Evolutionary conservation across 2,888 invertebrate species (phyloP), one percentile per base, ranked within the genome.

Genomic region (Phasia obesa): DNA sequence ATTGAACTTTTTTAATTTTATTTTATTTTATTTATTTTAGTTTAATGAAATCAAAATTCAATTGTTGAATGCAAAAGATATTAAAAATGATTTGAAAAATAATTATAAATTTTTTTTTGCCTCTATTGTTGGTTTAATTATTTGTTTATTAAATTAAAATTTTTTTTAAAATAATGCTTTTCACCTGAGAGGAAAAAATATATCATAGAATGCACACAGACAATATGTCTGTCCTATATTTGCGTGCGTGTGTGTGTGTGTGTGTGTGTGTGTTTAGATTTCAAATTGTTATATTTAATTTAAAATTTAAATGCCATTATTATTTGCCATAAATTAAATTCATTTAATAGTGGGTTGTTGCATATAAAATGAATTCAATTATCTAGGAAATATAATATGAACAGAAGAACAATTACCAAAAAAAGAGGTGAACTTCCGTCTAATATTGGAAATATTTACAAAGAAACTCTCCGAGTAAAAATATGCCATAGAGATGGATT

Each of bases 31-130:
- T 51, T 64, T 64, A 64, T 75, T 74, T 73, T 60, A 65, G 23
- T 69, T 74, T 69, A 80, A 80, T 69, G 38, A 80, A 80, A 74
- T 74, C 62, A 67, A 80, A 81, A 81, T 81, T 75, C 64, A 81
- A 81, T 76, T 75, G 64, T 59, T 59, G 17, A 31, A 70, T 27
- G 13, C 21, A 49, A 47, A 51, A 31, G 4, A 1, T 17, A 35
- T 25, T 35, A 51, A 47, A 75, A 17, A 21, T 42, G 21, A 3
- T 55, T 59, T 49, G 13, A 53, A 42, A 73, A 44, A 17, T 44
- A 59, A 59, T 44, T 17, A 35, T 4, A 70, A 67, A 31, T 71
- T 60, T 47, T 35, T 49, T 21, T n/a, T 19, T 15, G 4, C 13
- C n/a, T 51, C 21, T 17, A 2, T 31, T 49, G 31, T 21, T 19